Conservation (phyloP, 2,888 invertebrate genomes). For the Empis livida region DNA sequence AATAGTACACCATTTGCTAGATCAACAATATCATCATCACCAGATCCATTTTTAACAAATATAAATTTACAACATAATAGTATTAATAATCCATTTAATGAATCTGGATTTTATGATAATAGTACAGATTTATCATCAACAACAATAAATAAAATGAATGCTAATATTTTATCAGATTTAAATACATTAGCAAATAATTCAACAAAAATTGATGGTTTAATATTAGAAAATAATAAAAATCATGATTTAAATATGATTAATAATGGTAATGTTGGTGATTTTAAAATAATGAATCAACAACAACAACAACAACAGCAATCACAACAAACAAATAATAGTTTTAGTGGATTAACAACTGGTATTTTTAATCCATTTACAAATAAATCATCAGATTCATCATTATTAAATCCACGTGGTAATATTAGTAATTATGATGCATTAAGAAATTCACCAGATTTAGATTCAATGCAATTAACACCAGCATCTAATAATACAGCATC, state of each 20-base stretch:
- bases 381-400: constrained; percentile 2
- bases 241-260: background rate
- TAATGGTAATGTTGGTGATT: background rate
- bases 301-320: background rate
- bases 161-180: constrained; percentile 5
- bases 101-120: constrained; percentile 7
- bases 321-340: background rate
- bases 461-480: constrained; percentile 4
- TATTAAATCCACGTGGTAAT: constrained; percentile 4
- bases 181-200: constrained; percentile 9
- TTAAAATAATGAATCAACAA: background rate
- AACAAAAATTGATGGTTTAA: constrained; percentile 7
- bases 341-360: background rate
- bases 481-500: background rate
- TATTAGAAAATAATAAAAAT: background rate
- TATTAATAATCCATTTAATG: constrained; percentile 7
- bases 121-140: background rate
- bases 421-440: constrained; percentile 8
- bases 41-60: background rate
- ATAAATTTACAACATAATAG: background rate
- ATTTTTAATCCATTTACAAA: constrained; percentile 8
- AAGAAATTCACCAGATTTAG: constrained; percentile 10
- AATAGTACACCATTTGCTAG: constrained; percentile 4
- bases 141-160: background rate
- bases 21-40: background rate